phyloP scores from a whole-genome alignment of 2,888 invertebrate genomes.

The Eristalis pertinax region DNA sequence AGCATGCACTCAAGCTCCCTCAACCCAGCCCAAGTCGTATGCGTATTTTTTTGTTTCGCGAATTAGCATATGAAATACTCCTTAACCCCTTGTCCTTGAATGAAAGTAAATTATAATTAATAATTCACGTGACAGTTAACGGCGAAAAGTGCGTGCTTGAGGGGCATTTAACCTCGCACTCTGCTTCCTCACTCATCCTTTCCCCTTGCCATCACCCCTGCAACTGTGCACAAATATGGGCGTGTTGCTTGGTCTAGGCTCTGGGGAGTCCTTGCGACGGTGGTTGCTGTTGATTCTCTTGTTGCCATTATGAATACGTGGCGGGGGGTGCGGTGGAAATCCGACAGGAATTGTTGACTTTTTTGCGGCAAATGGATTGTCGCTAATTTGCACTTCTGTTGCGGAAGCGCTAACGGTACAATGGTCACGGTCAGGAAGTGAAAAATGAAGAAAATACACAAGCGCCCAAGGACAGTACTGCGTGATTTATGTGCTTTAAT shows the following conservation, averaged over 20 bases:
- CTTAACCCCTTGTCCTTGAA: constrained; percentile 1
- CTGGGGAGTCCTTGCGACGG: neutral
- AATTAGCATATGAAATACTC: constrained; percentile 31
- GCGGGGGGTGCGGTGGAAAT: neutral
- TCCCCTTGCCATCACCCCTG: neutral
- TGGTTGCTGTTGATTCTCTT: too few species aligned
- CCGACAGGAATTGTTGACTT: neutral
- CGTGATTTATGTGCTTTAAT: constrained; percentile 31
- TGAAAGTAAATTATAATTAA: constrained; percentile 48
- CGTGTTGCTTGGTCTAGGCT: neutral
- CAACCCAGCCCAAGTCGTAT: neutral
- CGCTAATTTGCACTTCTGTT: constrained; percentile 24
- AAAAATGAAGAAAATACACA: constrained; percentile 33
- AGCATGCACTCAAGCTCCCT: neutral
- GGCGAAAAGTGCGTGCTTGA: constrained; percentile 49
- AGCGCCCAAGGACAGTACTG: constrained; percentile 9
- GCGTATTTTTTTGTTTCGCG: neutral
- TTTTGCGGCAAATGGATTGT: constrained; percentile 20
- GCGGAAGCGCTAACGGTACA: constrained; percentile 11
- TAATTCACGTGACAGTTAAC: constrained; percentile 58
- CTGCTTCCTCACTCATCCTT: neutral
- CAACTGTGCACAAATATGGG: constrained; percentile 3
- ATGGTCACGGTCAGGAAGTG: constrained; percentile 30
- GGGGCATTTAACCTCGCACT: constrained; percentile 26
- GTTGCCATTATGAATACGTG: too few species aligned